Conservation (phyloP, 2,888 invertebrate genomes). For the Troides helena region DNA sequence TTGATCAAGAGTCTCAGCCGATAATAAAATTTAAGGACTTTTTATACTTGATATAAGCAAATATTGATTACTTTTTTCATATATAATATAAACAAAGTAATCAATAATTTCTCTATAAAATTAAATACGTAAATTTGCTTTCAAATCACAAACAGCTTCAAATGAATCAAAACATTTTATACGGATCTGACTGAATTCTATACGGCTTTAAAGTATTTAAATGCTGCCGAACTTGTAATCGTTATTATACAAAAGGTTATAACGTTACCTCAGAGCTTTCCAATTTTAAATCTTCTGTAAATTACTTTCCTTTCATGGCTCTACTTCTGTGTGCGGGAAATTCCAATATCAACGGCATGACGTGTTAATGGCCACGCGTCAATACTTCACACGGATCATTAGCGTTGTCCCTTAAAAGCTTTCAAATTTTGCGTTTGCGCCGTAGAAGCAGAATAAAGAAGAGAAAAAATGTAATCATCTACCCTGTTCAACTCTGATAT, state of each 20-base stretch:
- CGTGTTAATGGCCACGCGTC: slow-evolving; percentile 17
- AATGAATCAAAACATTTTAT: too few relatives aligned
- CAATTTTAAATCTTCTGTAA: background rate
- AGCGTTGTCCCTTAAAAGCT: slow-evolving; percentile 3
- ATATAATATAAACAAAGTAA: too few relatives aligned
- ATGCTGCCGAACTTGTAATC: too few relatives aligned
- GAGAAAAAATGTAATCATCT: background rate
- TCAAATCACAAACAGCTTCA: too few relatives aligned
- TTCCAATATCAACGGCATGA: slow-evolving; percentile 15
- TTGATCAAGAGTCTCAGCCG: too few relatives aligned
- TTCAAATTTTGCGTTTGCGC: background rate
- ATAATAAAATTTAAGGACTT: too few relatives aligned
- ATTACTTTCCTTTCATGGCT: background rate
- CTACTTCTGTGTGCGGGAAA: background rate
- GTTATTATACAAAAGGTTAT: background rate
- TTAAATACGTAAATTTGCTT: too few relatives aligned
- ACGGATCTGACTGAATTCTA: too few relatives aligned
- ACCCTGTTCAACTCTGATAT: background rate
- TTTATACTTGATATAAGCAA: too few relatives aligned
- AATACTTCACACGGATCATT: slow-evolving; percentile 11
- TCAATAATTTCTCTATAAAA: too few relatives aligned
- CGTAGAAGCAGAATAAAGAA: background rate
- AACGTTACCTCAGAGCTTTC: background rate
- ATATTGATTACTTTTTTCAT: too few relatives aligned
- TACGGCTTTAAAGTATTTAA: too few relatives aligned